Evolutionary conservation across 2,797 vertebrate species (phyloP).

Genomic region (Emydoidea blandingii): DNA sequence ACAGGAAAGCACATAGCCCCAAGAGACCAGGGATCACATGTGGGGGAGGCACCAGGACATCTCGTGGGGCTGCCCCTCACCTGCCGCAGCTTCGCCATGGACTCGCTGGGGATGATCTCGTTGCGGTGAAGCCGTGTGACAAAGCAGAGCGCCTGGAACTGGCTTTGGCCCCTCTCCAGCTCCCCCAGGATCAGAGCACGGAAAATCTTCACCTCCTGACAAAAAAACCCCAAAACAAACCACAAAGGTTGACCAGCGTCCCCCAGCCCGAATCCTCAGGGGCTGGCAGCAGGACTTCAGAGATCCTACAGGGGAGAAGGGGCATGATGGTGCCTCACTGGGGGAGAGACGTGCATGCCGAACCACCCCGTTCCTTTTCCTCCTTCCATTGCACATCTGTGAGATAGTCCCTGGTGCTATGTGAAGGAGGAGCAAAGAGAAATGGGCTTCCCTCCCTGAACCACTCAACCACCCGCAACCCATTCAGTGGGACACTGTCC

Average conservation of each 20-base stretch:
- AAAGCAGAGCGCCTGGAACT: slow-evolving; percentile 97
- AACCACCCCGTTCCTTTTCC: not conserved
- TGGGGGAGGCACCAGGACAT: not conserved
- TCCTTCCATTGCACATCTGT: not conserved
- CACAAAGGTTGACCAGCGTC: too few species aligned
- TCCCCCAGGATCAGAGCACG: slow-evolving; percentile 96
- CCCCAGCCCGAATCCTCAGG: not conserved
- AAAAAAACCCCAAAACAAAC: not conserved
- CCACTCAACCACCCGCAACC: not conserved
- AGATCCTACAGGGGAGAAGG: too few species aligned
- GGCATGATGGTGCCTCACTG: accelerated
- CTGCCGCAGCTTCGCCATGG: slow-evolving; percentile 97
- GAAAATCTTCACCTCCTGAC: slow-evolving; percentile 97
- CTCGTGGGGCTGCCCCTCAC: slow-evolving; percentile 71
- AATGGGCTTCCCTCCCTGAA: not conserved
- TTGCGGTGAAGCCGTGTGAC: slow-evolving; percentile 91
- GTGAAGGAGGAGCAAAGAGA: not conserved
- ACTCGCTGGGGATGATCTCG: slow-evolving; percentile 98
- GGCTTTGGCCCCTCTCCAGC: slow-evolving; percentile 95
- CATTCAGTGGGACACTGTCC: not conserved
- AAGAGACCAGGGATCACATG: not conserved
- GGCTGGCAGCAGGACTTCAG: not conserved
- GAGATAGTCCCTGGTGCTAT: not conserved
- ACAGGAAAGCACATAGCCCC: not conserved
- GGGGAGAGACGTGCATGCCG: not conserved